A percentile compares a stretch with the other conserved stretches of the same genome.
These are phyloP conservation scores for Lepidostoma basale DNA, from an alignment of 1,140 invertebrate genomes.

Conservation along the genomic window DNA sequence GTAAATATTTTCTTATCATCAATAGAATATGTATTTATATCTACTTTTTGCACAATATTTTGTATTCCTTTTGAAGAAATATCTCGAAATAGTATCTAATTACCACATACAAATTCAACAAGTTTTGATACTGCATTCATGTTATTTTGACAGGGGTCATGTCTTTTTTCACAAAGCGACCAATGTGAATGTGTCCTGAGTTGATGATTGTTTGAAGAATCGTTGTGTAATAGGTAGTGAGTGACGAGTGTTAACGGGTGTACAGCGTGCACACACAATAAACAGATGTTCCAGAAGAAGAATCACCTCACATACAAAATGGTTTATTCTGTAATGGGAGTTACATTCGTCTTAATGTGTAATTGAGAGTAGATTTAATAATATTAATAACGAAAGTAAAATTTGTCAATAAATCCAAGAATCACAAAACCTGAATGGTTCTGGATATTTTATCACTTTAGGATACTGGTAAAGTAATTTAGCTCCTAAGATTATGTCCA, in stretches of 20 bases:
- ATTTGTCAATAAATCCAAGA: constrained; percentile 19
- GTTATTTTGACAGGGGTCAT: too few relatives aligned
- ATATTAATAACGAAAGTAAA: constrained; percentile 16
- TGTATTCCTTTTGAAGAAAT: not conserved
- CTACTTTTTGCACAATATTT: constrained; percentile 21
- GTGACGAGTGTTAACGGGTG: too few relatives aligned
- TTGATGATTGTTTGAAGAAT: too few relatives aligned
- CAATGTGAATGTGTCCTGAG: too few relatives aligned
- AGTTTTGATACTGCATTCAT: too few relatives aligned
- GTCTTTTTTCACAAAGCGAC: too few relatives aligned
- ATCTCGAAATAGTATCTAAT: not conserved
- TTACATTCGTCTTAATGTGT: constrained; percentile 1
- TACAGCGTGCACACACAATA: too few relatives aligned
- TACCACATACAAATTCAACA: too few relatives aligned
- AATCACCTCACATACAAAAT: too few relatives aligned
- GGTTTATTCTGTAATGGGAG: constrained; percentile 12
- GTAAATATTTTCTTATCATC: constrained; percentile 31
- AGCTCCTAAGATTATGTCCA: constrained; percentile 42
- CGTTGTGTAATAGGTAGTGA: too few relatives aligned
- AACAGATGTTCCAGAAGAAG: too few relatives aligned
- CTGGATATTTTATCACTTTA: constrained; percentile 35
- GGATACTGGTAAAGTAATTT: constrained; percentile 39
- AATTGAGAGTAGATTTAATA: constrained; percentile 16
- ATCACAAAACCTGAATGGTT: constrained; percentile 27
- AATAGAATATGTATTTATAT: constrained; percentile 22